Evolutionary conservation across 1,140 invertebrate species (phyloP).

Genomic region (Nephila pilipes): DNA sequence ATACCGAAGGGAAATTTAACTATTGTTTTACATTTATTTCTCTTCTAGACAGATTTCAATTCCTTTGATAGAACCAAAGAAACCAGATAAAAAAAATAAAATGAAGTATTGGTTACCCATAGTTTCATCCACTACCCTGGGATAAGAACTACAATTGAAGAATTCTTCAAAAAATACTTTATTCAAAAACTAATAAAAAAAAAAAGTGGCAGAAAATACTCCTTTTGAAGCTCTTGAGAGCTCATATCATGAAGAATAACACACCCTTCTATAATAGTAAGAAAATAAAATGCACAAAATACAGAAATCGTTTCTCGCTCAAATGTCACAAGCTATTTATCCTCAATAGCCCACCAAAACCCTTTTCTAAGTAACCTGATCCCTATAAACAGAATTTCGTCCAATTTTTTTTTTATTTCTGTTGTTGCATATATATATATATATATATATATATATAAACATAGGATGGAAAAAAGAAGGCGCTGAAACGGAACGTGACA

Average conservation of each 20-base stretch:
- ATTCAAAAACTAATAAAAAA: neutral
- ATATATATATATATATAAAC: conserved; percentile 29
- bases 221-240: conserved; percentile 32
- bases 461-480: neutral
- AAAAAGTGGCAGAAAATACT: neutral
- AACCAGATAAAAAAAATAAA: neutral
- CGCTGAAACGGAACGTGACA: conserved; percentile 61
- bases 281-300: conserved; percentile 47
- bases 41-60: too few relatives aligned
- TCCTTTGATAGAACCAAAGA: neutral
- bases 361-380: conserved; percentile 69
- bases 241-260: conserved; percentile 64
- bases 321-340: conserved; percentile 72
- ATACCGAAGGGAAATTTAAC: too few relatives aligned
- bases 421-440: conserved; percentile 33
- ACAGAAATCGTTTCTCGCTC: conserved; percentile 62
- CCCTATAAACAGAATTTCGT: conserved; percentile 72
- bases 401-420: conserved; percentile 30
- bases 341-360: conserved; percentile 54
- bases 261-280: conserved; percentile 27
- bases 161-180: neutral
- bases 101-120: conserved; percentile 21
- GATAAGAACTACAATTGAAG: neutral
- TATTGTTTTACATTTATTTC: too few relatives aligned
- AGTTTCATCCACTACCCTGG: neutral